Percentiles rank a stretch among this genome's conserved stretches.
These are phyloP conservation scores for Zoanthus sansibaricus DNA, from an alignment of 92 coral and sea anemone species.

Conservation along the genomic window DNA sequence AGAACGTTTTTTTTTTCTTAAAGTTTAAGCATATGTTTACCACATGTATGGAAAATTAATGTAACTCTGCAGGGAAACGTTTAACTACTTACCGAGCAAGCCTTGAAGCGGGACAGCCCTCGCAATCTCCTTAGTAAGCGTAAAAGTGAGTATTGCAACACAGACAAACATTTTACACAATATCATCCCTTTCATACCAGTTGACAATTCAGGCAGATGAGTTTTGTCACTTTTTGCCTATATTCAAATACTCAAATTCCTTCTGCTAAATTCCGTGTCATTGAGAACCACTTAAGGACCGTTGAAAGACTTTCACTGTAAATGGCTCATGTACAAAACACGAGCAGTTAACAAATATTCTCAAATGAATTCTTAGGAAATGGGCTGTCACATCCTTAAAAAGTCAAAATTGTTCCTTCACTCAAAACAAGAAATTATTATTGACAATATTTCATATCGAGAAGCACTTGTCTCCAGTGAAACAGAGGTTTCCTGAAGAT, in stretches of 20 bases:
- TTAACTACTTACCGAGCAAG: conserved; percentile 20
- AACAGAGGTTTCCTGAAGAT: not conserved
- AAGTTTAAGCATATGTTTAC: not conserved
- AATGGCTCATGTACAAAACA: conserved; percentile 14
- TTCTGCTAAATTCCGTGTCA: conserved; percentile 17
- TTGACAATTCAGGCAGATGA: not conserved
- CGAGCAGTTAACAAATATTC: conserved; percentile 12
- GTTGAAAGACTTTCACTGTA: conserved; percentile 32
- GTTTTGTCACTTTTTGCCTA: not conserved
- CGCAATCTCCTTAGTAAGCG: not conserved
- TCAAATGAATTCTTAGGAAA: conserved; percentile 22
- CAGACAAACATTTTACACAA: not conserved
- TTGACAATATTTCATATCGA: not conserved
- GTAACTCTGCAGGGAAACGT: not conserved
- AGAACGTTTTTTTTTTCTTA: not conserved
- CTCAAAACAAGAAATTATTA: not conserved
- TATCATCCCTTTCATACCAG: not conserved
- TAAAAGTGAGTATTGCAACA: conserved; percentile 1
- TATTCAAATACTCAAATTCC: conserved; percentile 10
- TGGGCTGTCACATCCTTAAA: conserved; percentile 1
- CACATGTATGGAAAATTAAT: not conserved
- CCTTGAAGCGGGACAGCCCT: not conserved
- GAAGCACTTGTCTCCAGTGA: not conserved
- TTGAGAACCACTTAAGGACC: conserved; percentile 15
- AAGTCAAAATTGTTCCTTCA: not conserved